phyloP scores from a whole-genome alignment of 2,797 vertebrate species.

The Harpagifer antarcticus region DNA sequence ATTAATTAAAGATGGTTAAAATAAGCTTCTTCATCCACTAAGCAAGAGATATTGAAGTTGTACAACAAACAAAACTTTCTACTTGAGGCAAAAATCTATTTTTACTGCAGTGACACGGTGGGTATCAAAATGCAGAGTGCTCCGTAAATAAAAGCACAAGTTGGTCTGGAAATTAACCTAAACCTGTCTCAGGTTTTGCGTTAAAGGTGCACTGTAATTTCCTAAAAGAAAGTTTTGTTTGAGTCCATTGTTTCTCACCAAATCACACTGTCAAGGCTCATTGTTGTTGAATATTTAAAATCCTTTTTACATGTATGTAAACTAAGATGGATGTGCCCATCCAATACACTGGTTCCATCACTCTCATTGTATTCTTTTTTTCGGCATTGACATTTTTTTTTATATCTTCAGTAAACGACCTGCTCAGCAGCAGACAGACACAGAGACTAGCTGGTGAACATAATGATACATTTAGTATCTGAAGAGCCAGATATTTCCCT shows the following conservation, averaged over 20 bases:
- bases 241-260: not conserved
- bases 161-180: not conserved
- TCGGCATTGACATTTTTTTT: too few species aligned
- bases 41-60: constrained; percentile 19
- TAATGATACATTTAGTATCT: too few species aligned
- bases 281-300: not conserved
- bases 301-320: not conserved
- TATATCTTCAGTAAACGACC: too few species aligned
- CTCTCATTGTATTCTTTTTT: too few species aligned
- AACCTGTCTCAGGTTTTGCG: not conserved
- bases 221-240: not conserved
- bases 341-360: not conserved
- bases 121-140: too few species aligned
- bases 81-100: too few species aligned
- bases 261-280: not conserved
- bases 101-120: too few species aligned
- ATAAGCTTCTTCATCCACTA: constrained; percentile 3
- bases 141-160: too few species aligned
- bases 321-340: not conserved
- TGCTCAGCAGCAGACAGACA: too few species aligned
- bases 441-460: too few species aligned
- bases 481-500: too few species aligned
- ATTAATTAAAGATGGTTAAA: constrained; percentile 51
- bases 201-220: not conserved
- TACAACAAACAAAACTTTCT: not conserved